These are phyloP conservation scores for Phalera bucephala DNA, from an alignment of 2,888 invertebrate species.

Conservation along the genomic window DNA sequence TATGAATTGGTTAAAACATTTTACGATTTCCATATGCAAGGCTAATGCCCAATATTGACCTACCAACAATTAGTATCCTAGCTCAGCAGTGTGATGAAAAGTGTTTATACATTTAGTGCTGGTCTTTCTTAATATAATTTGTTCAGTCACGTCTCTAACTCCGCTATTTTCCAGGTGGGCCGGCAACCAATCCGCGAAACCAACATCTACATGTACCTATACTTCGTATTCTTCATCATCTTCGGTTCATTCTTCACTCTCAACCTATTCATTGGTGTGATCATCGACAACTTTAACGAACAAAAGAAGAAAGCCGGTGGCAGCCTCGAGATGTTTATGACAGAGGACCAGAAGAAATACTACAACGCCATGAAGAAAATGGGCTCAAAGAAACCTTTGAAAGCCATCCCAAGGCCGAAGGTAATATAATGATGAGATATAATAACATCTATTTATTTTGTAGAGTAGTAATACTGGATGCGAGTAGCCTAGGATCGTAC, in stretches of 20 bases:
- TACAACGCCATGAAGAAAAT: constrained; percentile 99
- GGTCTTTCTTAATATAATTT: too few relatives aligned
- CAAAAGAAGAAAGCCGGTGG: constrained; percentile 99
- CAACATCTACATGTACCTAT: constrained; percentile 98
- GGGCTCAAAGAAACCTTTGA: constrained; percentile 98
- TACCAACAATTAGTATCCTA: too few relatives aligned
- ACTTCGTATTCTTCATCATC: constrained; percentile 99
- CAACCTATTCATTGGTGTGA: constrained; percentile 99
- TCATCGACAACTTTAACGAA: constrained; percentile 99
- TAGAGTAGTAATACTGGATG: too few relatives aligned
- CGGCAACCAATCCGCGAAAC: constrained; percentile 97
- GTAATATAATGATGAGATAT: too few relatives aligned
- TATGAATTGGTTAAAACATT: too few relatives aligned
- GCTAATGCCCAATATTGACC: too few relatives aligned
- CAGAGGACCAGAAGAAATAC: constrained; percentile 99
- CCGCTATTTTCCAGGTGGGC: constrained; percentile 85
- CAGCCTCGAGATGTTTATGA: constrained; percentile 99
- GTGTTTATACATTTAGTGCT: too few relatives aligned
- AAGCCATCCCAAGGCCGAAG: constrained; percentile 98
- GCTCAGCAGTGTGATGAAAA: too few relatives aligned
- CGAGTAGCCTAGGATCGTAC: too few relatives aligned
- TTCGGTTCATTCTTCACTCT: constrained; percentile 99
- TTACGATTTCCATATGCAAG: too few relatives aligned
- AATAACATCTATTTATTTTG: too few relatives aligned
- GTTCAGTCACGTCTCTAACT: too few relatives aligned